Evolutionary conservation across 1,140 invertebrate genomes (phyloP), one percentile per base, ranked within the genome.

Genomic region (Eupeodes corollae): DNA sequence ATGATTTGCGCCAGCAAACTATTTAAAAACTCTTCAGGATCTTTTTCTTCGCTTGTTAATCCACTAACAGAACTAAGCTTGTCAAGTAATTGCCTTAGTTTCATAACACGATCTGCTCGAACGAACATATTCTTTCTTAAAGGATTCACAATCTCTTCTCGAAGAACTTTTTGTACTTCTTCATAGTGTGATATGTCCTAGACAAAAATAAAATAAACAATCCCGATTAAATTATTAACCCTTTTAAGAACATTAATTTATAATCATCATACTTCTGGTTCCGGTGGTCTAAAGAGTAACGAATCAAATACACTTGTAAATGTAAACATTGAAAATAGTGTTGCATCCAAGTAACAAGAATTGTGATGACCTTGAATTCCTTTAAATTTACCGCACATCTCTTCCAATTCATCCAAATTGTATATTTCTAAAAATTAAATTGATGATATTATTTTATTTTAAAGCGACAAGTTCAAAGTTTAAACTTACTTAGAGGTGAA

Each of bases 291-390:
- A 61, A 91, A 91, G 32, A 98, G 74, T 26, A 88, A 70, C 51
- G 82, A 85, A 71, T 97, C 94, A 73, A 97, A 97, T 1, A 94
- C 90, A 59, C 84, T 84, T 0, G 89, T 92, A 67, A 93, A 96
- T 10, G 92, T 87, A 69, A 96, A 98, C 93, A 98, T 98, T 15
- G 88, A 83, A 69, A 96, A 96, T 6, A 98, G 72, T 3, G 91
- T 96, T 2, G 93, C 91, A 69, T 98, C 95, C 48, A 98, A 73
- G 69, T 98, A 98, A 68, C 95, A 98, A 0, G 92, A 97, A 73
- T 98, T 98, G 61, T 95, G 89, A 68, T 97, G 91, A 6, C 95
- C 95, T 72, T 98, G 93, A 56, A 97, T 97, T 3, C 94, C 93
- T 52, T 80, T 75, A 61, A 80, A 84, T 70, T 88, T 87, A 15